These are phyloP conservation scores for Frieseomelitta varia DNA, from an alignment of 1,140 invertebrate genomes.

Conservation along the genomic window DNA sequence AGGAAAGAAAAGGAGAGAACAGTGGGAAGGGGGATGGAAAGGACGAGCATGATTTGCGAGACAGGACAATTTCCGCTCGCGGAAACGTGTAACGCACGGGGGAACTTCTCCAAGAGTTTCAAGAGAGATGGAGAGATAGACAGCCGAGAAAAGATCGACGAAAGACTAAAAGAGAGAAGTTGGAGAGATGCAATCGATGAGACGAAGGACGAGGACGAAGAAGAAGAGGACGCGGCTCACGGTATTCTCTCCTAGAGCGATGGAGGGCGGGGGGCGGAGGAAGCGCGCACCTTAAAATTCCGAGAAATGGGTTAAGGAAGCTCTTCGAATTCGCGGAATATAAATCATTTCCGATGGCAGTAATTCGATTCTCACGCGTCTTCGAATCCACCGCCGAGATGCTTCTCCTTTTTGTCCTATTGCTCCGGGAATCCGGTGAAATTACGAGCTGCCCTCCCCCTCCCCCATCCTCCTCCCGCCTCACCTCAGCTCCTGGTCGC, in stretches of 20 bases:
- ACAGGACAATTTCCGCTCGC: slow-evolving; percentile 69
- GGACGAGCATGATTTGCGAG: slow-evolving; percentile 63
- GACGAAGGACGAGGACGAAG: background rate
- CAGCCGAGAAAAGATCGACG: slow-evolving; percentile 22
- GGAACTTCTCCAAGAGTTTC: slow-evolving; percentile 56
- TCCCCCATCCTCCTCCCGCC: too few species aligned
- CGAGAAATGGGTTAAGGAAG: slow-evolving; percentile 68
- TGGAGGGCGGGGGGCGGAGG: slow-evolving; percentile 16
- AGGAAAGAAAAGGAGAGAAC: background rate
- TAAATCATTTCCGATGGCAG: slow-evolving; percentile 68
- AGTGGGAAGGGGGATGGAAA: background rate
- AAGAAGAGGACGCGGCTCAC: background rate
- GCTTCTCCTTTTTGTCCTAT: slow-evolving; percentile 39
- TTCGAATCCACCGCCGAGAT: slow-evolving; percentile 35
- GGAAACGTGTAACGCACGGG: slow-evolving; percentile 64
- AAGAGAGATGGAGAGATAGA: slow-evolving; percentile 30
- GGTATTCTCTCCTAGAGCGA: background rate
- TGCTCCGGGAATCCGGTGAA: slow-evolving; percentile 36
- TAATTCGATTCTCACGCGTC: slow-evolving; percentile 67
- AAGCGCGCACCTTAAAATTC: slow-evolving; percentile 55
- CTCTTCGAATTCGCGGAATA: slow-evolving; percentile 66
- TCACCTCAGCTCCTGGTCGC: too few species aligned
- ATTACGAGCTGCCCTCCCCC: slow-evolving; percentile 37
- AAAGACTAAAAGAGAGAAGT: slow-evolving; percentile 3
- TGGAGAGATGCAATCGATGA: slow-evolving; percentile 24